Conservation (phyloP, 1,140 invertebrate species). For the Bombus terrestris region DNA sequence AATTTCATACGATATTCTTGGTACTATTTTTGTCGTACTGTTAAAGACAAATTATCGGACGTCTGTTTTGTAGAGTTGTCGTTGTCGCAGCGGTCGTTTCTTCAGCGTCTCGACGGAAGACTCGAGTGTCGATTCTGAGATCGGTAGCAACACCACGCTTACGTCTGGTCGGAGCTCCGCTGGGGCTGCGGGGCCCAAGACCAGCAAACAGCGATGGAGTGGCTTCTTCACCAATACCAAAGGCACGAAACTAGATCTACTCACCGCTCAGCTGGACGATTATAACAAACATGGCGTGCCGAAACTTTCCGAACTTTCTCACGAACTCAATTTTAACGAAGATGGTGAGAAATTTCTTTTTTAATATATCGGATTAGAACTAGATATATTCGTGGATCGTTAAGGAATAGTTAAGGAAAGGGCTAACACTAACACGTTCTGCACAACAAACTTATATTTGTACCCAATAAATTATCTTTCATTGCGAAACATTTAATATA, state of each 20-base stretch:
- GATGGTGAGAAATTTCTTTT: conserved; percentile 75
- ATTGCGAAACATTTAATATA: conserved; percentile 3
- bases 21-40: no score
- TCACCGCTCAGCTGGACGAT: conserved; percentile 86
- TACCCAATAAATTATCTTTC: conserved; percentile 38
- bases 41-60: neutral
- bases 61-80: conserved; percentile 80
- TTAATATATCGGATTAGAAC: neutral
- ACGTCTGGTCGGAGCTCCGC: conserved; percentile 72
- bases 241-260: conserved; percentile 85
- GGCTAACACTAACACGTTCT: neutral
- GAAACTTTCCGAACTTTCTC: conserved; percentile 75
- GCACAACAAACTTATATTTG: conserved; percentile 15
- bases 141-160: conserved; percentile 69
- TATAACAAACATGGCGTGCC: conserved; percentile 88
- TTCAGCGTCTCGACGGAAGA: conserved; percentile 87
- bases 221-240: conserved; percentile 87
- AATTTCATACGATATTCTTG: no score
- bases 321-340: conserved; percentile 77
- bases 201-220: conserved; percentile 86
- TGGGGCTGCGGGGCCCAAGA: conserved; percentile 74
- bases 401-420: no score
- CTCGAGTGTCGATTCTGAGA: conserved; percentile 79
- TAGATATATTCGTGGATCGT: no score
- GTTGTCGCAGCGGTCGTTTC: conserved; percentile 83